Evolutionary conservation across 2,888 invertebrate genomes (phyloP).

Genomic region (Leucophenga maculata): DNA sequence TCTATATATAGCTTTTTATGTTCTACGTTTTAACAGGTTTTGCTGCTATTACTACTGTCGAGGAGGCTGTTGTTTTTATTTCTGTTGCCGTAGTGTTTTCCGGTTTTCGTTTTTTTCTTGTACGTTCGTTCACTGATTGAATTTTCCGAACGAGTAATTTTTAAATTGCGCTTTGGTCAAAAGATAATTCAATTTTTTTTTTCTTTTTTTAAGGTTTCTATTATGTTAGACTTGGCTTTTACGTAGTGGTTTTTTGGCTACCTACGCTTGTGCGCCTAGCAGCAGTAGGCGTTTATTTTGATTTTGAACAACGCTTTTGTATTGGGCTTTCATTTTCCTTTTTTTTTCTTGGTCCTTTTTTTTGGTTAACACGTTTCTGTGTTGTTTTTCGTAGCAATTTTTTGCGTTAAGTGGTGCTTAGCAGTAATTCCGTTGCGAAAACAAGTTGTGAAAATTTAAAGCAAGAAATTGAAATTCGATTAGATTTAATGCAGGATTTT

Average conservation of each 20-base stretch:
- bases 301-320: background rate
- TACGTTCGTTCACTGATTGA: conserved; percentile 53
- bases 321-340: background rate
- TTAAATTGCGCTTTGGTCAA: conserved; percentile 62
- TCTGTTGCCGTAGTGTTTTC: conserved; percentile 37
- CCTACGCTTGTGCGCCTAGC: background rate
- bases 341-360: conserved; percentile 8
- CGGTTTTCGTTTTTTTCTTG: conserved; percentile 32
- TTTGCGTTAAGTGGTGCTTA: conserved; percentile 13
- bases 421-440: background rate
- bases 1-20: background rate
- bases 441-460: too few relatives aligned
- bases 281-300: background rate
- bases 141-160: conserved; percentile 65
- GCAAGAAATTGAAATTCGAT: too few relatives aligned
- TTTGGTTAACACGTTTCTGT: conserved; percentile 12
- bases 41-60: background rate
- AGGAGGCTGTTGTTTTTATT: conserved; percentile 36
- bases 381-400: conserved; percentile 19
- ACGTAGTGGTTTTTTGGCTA: background rate
- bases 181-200: conserved; percentile 59
- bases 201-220: conserved; percentile 54
- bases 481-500: too few relatives aligned
- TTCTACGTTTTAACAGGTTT: background rate
- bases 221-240: conserved; percentile 36